Conservation (phyloP, 2,113 vertebrate genomes). For the Brienomyrus brachyistius region DNA sequence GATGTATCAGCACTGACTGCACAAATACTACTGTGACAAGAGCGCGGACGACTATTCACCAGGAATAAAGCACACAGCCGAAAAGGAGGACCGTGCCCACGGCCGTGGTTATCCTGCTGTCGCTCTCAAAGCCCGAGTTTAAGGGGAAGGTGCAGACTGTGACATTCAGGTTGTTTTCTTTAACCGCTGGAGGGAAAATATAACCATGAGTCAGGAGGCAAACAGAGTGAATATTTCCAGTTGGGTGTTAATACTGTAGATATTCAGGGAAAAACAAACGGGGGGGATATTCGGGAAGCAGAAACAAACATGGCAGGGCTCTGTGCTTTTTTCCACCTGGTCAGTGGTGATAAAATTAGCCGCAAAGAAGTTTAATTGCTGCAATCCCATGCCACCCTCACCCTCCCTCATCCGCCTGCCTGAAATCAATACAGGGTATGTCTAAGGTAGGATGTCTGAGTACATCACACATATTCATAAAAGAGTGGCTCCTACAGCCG, state of each 20-base stretch:
- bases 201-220: conserved; percentile 16
- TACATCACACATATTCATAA: neutral
- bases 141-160: conserved; percentile 83
- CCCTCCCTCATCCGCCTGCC: neutral
- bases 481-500: neutral
- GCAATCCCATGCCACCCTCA: neutral
- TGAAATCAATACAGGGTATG: neutral
- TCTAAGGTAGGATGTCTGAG: neutral
- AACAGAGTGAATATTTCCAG: neutral
- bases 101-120: conserved; percentile 74
- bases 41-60: conserved; percentile 60
- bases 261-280: neutral
- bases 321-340: neutral
- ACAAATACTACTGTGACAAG: neutral
- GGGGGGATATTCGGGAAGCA: neutral
- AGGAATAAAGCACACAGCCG: conserved; percentile 84
- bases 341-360: neutral
- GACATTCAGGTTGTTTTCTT: conserved; percentile 59
- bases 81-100: conserved; percentile 76
- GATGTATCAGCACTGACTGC: neutral
- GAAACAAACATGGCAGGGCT: neutral
- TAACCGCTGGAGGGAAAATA: conserved; percentile 41
- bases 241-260: neutral
- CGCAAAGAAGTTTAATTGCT: neutral
- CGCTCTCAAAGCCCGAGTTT: conserved; percentile 67